Evolutionary conservation across 2,113 vertebrate genomes (phyloP).

Genomic region (Etheostoma cragini): DNA sequence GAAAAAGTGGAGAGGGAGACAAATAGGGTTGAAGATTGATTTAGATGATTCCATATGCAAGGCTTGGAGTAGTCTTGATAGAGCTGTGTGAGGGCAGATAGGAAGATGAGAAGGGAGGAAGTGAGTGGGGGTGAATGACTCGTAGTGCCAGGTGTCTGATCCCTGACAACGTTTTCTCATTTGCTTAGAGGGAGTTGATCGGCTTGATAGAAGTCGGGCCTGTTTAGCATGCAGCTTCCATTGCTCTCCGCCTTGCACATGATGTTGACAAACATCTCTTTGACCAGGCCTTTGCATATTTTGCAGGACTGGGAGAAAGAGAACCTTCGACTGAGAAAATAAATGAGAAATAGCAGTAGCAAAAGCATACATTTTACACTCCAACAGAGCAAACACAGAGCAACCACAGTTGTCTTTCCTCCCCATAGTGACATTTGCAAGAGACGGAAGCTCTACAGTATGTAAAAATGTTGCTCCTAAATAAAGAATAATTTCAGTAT

Average conservation of each 20-base stretch:
- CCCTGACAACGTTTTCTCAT: slow-evolving; percentile 66
- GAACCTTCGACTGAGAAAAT: slow-evolving; percentile 1
- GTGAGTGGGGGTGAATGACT: slow-evolving; percentile 59
- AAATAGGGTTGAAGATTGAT: slow-evolving; percentile 75
- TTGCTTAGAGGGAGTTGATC: slow-evolving; percentile 69
- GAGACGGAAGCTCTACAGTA: slow-evolving; percentile 54
- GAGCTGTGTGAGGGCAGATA: slow-evolving; percentile 62
- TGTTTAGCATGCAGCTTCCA: slow-evolving; percentile 81
- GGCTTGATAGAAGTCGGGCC: slow-evolving; percentile 69
- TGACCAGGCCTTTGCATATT: slow-evolving; percentile 76
- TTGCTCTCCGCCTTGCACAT: slow-evolving; percentile 70
- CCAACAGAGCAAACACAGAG: slow-evolving; percentile 16
- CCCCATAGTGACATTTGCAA: slow-evolving; percentile 62
- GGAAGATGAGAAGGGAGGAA: slow-evolving; percentile 51
- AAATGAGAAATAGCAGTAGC: slow-evolving; percentile 32
- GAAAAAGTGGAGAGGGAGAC: slow-evolving; percentile 75
- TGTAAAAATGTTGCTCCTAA: slow-evolving; percentile 61
- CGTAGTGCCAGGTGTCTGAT: slow-evolving; percentile 77
- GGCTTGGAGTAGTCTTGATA: slow-evolving; percentile 60
- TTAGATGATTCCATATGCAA: slow-evolving; percentile 79
- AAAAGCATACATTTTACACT: slow-evolving; percentile 22
- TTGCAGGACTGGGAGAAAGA: slow-evolving; percentile 56
- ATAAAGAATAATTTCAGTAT: slow-evolving; percentile 62
- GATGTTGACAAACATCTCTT: slow-evolving; percentile 85
- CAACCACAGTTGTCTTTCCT: slow-evolving; percentile 50